Evolutionary conservation across 2,888 invertebrate species (phyloP).

Genomic region (Oscheius sp.): DNA sequence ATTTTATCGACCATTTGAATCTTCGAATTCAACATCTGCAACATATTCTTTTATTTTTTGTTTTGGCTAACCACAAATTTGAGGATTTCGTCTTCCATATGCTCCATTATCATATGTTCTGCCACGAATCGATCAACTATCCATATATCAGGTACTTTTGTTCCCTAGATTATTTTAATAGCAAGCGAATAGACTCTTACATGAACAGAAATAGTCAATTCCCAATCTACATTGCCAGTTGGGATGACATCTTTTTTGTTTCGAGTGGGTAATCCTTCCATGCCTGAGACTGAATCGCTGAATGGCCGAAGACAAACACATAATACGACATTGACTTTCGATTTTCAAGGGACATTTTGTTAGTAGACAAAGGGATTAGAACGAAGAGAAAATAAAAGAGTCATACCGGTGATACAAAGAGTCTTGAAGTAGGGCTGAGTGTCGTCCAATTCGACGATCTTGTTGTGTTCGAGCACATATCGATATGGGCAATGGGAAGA

Average conservation of each 20-base stretch:
- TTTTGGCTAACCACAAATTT: background rate
- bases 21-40: slow-evolving; percentile 16
- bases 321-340: background rate
- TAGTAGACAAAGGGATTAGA: background rate
- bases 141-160: slow-evolving; percentile 26
- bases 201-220: slow-evolving; percentile 43
- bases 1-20: slow-evolving; percentile 29
- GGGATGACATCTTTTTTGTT: slow-evolving; percentile 42
- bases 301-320: slow-evolving; percentile 6
- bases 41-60: background rate
- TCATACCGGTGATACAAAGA: slow-evolving; percentile 28
- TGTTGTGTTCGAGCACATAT: slow-evolving; percentile 27
- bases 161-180: slow-evolving; percentile 11
- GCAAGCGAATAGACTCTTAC: slow-evolving; percentile 11
- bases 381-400: background rate
- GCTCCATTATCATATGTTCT: background rate
- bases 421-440: slow-evolving; percentile 35
- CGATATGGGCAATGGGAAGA: slow-evolving; percentile 61
- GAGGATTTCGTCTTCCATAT: slow-evolving; percentile 8
- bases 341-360: no score
- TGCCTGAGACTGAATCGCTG: slow-evolving; percentile 28
- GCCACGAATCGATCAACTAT: background rate
- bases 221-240: slow-evolving; percentile 40
- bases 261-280: slow-evolving; percentile 57
- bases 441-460: slow-evolving; percentile 24